These are phyloP conservation scores for Epinephelus moara DNA, from an alignment of 2,113 vertebrate genomes.

Conservation along the genomic window DNA sequence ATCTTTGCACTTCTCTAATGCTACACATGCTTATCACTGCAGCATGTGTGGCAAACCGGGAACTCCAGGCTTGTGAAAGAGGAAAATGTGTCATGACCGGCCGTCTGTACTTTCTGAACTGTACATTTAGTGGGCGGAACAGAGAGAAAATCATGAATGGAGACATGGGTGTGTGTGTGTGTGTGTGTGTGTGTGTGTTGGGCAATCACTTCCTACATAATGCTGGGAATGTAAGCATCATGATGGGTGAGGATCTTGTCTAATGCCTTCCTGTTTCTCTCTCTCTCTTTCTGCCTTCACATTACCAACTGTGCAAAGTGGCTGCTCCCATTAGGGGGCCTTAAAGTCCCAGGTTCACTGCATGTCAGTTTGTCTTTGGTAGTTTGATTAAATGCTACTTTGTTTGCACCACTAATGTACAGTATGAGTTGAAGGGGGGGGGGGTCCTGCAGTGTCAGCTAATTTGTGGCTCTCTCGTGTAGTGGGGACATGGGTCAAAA, in stretches of 20 bases:
- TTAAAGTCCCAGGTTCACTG: not conserved
- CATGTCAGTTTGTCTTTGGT: not conserved
- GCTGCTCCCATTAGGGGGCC: not conserved
- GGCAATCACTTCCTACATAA: conserved; percentile 34
- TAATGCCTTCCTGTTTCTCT: conserved; percentile 21
- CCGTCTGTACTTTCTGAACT: conserved; percentile 35
- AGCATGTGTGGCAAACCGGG: conserved; percentile 51
- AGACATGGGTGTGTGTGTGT: conserved; percentile 36
- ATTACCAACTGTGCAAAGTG: not conserved
- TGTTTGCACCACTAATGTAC: not conserved
- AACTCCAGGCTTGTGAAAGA: conserved; percentile 70
- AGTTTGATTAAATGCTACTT: conserved; percentile 11
- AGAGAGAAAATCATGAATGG: conserved; percentile 75
- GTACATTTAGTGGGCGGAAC: conserved; percentile 55
- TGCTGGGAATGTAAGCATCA: conserved; percentile 48
- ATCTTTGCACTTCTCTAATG: not conserved
- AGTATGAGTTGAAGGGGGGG: not conserved
- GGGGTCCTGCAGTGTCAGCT: not conserved
- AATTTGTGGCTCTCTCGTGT: not conserved
- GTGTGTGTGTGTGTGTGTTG: conserved; percentile 33
- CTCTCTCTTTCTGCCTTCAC: not conserved
- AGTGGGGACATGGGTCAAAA: not conserved
- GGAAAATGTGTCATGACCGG: not conserved
- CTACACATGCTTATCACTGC: not conserved
- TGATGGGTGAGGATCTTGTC: conserved; percentile 41